Conservation (phyloP, 2,888 invertebrate genomes). For the Prostheceraeus crozeri region DNA sequence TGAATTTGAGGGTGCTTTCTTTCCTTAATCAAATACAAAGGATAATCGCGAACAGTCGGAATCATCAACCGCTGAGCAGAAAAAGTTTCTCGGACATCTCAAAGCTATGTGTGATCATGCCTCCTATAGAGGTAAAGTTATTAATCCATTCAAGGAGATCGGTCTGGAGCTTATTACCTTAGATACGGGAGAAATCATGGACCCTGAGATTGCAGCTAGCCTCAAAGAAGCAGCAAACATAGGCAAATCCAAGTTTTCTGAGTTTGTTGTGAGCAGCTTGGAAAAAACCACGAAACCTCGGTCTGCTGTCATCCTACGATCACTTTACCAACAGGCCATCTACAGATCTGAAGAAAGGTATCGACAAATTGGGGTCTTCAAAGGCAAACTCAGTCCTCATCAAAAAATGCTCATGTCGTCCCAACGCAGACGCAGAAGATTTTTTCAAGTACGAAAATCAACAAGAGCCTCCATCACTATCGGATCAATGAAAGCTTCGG, state of each 20-base stretch:
- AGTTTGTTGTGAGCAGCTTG: slow-evolving; percentile 23
- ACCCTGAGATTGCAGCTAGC: slow-evolving; percentile 31
- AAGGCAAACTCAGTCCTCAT: slow-evolving; percentile 29
- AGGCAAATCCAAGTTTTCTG: slow-evolving; percentile 25
- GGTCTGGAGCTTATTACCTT: slow-evolving; percentile 27
- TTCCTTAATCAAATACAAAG: slow-evolving; percentile 20
- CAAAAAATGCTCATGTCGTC: slow-evolving; percentile 31
- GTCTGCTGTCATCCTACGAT: slow-evolving; percentile 26
- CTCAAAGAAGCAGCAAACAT: slow-evolving; percentile 21
- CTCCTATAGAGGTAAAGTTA: slow-evolving; percentile 17
- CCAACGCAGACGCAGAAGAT: slow-evolving; percentile 19
- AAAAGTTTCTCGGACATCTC: slow-evolving; percentile 26
- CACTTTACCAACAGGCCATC: slow-evolving; percentile 29
- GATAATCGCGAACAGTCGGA: slow-evolving; percentile 21
- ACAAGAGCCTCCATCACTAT: slow-evolving; percentile 14
- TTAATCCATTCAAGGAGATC: slow-evolving; percentile 31
- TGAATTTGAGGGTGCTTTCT: slow-evolving; percentile 18
- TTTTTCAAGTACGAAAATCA: slow-evolving; percentile 25
- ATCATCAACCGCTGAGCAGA: slow-evolving; percentile 29
- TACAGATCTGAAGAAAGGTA: slow-evolving; percentile 31
- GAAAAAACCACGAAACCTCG: slow-evolving; percentile 26
- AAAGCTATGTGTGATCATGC: slow-evolving; percentile 17
- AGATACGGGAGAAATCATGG: slow-evolving; percentile 27
- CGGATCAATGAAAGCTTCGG: slow-evolving; percentile 24
- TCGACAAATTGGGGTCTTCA: slow-evolving; percentile 26